A percentile compares a stretch with the other conserved stretches of the same genome.
phyloP scores from a whole-genome alignment of 2,797 vertebrate species.

The Pelobates cultripes region DNA sequence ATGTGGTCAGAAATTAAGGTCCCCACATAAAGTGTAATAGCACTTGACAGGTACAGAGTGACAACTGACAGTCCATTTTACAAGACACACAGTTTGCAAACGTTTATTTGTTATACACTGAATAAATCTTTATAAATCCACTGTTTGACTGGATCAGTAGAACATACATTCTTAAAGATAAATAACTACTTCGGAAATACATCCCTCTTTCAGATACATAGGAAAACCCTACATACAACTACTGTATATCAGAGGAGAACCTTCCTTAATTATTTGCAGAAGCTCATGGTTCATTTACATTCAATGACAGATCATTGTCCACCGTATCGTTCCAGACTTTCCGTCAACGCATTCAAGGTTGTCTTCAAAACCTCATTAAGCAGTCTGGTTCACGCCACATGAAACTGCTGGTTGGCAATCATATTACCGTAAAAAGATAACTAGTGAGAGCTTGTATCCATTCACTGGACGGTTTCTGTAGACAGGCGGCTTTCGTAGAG shows the following conservation, averaged over 20 bases:
- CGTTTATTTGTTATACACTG: constrained; percentile 74
- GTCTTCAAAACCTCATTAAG: constrained; percentile 59
- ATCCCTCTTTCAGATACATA: constrained; percentile 63
- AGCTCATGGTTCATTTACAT: constrained; percentile 75
- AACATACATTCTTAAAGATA: constrained; percentile 66
- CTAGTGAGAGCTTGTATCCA: constrained; percentile 13
- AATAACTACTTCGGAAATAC: constrained; percentile 65
- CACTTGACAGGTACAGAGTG: constrained; percentile 80
- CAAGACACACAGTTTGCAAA: constrained; percentile 75
- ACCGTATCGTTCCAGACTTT: constrained; percentile 53
- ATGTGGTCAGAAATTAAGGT: constrained; percentile 74
- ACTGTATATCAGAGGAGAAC: constrained; percentile 63
- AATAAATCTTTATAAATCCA: constrained; percentile 65
- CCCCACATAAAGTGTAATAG: constrained; percentile 78
- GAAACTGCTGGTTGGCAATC: constrained; percentile 70
- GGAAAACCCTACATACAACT: constrained; percentile 58
- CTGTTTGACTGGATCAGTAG: constrained; percentile 58
- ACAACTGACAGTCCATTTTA: constrained; percentile 76
- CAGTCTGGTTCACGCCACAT: constrained; percentile 61
- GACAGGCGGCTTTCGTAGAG: constrained; percentile 86
- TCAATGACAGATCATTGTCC: constrained; percentile 66
- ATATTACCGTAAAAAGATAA: constrained; percentile 66
- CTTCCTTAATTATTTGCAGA: constrained; percentile 65
- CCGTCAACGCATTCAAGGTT: constrained; percentile 55
- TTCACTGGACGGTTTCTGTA: constrained; percentile 83